A percentile compares a stretch with the other conserved stretches of the same genome.
Conservation (phyloP, 2,113 vertebrate species). For the Lipophrys pholis region DNA sequence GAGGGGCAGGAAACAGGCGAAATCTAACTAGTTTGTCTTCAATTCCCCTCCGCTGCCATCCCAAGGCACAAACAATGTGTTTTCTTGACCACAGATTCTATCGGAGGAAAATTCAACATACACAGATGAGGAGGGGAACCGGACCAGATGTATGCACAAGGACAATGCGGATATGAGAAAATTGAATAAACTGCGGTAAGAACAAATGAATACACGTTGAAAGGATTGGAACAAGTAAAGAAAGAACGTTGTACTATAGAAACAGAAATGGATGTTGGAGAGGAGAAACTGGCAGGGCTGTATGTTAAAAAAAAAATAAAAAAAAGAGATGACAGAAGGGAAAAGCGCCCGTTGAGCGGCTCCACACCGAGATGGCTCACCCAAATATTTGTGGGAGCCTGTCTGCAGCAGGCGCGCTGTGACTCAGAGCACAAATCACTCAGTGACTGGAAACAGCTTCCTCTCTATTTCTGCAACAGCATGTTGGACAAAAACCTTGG, state of each 20-base stretch:
- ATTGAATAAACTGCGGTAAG: not conserved
- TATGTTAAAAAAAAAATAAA: constrained; percentile 4
- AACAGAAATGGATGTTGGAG: too few species aligned
- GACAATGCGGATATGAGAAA: constrained; percentile 12
- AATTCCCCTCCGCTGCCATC: constrained; percentile 20
- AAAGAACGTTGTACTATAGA: too few species aligned
- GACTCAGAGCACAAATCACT: constrained; percentile 63
- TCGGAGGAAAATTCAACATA: constrained; percentile 38
- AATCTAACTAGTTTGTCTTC: constrained; percentile 17
- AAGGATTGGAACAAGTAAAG: too few species aligned
- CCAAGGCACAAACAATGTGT: constrained; percentile 19
- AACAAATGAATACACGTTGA: too few species aligned
- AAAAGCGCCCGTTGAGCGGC: constrained; percentile 33
- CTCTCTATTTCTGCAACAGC: constrained; percentile 32
- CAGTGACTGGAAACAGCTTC: constrained; percentile 42
- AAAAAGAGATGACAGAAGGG: constrained; percentile 8
- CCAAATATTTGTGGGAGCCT: constrained; percentile 75
- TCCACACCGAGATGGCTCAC: constrained; percentile 52
- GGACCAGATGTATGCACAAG: constrained; percentile 40
- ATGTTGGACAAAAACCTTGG: constrained; percentile 20
- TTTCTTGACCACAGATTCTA: constrained; percentile 11
- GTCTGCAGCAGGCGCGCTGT: constrained; percentile 44
- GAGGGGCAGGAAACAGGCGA: constrained; percentile 10
- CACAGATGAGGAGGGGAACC: constrained; percentile 37
- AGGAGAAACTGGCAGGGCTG: too few species aligned